phyloP scores from a whole-genome alignment of 1,140 invertebrate species.

The Drosophila ogumai region DNA sequence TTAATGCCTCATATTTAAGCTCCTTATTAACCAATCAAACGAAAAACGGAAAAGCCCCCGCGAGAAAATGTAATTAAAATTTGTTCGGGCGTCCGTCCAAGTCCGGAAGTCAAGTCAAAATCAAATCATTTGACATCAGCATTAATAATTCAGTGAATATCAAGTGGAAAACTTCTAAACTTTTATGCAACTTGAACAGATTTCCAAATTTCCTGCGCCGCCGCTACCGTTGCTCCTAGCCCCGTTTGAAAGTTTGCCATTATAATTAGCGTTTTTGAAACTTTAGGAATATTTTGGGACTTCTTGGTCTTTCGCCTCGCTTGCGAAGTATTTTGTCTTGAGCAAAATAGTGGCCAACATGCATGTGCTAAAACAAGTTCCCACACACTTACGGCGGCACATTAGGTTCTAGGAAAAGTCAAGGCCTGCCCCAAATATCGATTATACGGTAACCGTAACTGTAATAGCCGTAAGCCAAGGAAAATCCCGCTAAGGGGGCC shows the following conservation, averaged over 20 bases:
- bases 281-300: constrained; percentile 41
- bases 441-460: constrained; percentile 34
- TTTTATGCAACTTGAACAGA: constrained; percentile 48
- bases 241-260: constrained; percentile 26
- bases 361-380: constrained; percentile 18
- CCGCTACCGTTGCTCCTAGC: too few relatives aligned
- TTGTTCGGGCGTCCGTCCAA: background rate
- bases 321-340: constrained; percentile 24
- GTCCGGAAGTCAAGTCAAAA: constrained; percentile 20
- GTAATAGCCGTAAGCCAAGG: constrained; percentile 39
- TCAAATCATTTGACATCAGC: constrained; percentile 43
- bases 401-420: constrained; percentile 27
- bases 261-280: constrained; percentile 51
- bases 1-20: constrained; percentile 1
- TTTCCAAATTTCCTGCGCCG: constrained; percentile 1
- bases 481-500: constrained; percentile 13
- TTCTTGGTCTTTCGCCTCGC: background rate
- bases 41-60: constrained; percentile 1
- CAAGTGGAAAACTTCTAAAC: constrained; percentile 46
- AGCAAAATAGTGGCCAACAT: background rate
- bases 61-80: constrained; percentile 22
- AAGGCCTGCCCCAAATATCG: constrained; percentile 51
- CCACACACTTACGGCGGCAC: constrained; percentile 16
- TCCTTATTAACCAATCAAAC: constrained; percentile 17
- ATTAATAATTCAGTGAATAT: constrained; percentile 44